Conservation (phyloP, 2,888 invertebrate genomes). For the Aethes cnicana region DNA sequence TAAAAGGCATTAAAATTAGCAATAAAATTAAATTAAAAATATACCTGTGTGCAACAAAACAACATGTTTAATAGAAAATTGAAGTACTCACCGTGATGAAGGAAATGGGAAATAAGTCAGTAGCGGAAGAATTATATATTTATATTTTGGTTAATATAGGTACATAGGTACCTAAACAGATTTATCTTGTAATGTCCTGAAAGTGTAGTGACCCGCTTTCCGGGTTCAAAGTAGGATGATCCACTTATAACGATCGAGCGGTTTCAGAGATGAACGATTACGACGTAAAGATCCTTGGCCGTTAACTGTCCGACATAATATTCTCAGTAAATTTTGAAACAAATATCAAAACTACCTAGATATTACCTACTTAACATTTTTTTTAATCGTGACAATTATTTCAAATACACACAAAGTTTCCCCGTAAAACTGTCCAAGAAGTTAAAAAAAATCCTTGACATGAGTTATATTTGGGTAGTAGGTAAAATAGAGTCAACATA, state of each 20-base stretch:
- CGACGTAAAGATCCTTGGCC: background rate
- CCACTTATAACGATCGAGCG: constrained; percentile 23
- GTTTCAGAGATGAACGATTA: constrained; percentile 11
- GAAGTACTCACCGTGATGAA: no score
- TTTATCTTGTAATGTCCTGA: constrained; percentile 2
- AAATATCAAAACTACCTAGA: background rate
- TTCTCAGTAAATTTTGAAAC: background rate
- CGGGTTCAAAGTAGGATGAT: constrained; percentile 30
- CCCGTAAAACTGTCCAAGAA: no score
- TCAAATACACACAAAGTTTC: no score
- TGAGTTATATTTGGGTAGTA: no score
- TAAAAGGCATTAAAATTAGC: no score
- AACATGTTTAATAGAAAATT: no score
- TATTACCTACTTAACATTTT: no score
- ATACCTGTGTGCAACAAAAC: no score
- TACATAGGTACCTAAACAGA: background rate
- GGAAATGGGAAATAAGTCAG: background rate
- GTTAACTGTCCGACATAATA: background rate
- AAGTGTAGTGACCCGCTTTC: constrained; percentile 38
- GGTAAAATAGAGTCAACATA: constrained; percentile 6
- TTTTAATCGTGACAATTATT: no score
- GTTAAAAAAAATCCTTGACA: constrained; percentile 1
- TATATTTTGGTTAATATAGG: background rate
- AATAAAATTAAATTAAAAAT: no score
- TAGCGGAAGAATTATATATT: background rate